Evolutionary conservation across 1,140 invertebrate species (phyloP), one percentile per base, ranked within the genome.

Genomic region (Lepidurus arcticus): DNA sequence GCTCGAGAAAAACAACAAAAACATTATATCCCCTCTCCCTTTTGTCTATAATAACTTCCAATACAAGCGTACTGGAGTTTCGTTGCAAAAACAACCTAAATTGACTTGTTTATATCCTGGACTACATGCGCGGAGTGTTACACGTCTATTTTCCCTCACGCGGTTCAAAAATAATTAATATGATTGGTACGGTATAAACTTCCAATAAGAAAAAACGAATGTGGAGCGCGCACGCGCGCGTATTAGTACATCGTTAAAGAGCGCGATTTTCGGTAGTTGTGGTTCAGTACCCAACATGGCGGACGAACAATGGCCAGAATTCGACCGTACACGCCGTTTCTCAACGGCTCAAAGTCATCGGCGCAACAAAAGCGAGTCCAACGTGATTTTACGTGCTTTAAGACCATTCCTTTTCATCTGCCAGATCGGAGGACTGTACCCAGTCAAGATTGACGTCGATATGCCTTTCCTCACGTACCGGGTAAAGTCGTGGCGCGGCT

Each of bases 41-140:
- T 65, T 65, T 65, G 53, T 65, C 53, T 65, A 65, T 65, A 65
- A 65, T 65, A 65, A 65, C 53, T 65, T 65, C 53, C 53, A 65
- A 65, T 65, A 65, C 53, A 65, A 65, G 53, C 45, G 45, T 65
- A 13, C 53, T 65, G 21, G 53, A 65, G 53, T 65, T 65, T 65
- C 53, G 53, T 65, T 65, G 53, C 53, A 21, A 65, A 65, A 65
- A 65, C 34, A 65, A 16, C 13, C 6, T 65, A 16, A 7, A 9
- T 16, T 21, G 13, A 7, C 21, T 1, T 13, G 16, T 7, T 21
- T 65, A 7, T 65, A n/a, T n/a, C 53, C 10, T 34, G 34, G 34
- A 34, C 34, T 34, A 34, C 53, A 65, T 9, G 53, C 53, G 53
- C 53, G 13, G 5, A 4, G 34, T 34, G 34, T 2, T 4, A 34